phyloP scores from a whole-genome alignment of 2,113 vertebrate genomes.

The Otis tarda region DNA sequence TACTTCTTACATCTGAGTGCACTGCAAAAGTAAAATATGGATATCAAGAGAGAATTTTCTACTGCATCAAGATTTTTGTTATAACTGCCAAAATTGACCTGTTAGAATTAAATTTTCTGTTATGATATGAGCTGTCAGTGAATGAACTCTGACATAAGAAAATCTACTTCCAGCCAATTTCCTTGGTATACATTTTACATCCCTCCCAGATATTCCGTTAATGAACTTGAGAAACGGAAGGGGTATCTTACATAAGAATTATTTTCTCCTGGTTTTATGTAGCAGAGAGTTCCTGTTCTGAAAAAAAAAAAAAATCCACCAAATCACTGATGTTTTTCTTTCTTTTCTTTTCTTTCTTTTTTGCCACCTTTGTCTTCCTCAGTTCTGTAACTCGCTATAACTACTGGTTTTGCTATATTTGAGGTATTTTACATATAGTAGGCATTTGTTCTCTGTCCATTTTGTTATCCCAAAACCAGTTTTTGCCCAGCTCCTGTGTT shows the following conservation, averaged over 20 bases:
- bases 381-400: not conserved
- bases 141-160: not conserved
- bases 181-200: not conserved
- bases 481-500: not conserved
- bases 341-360: not conserved
- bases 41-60: not conserved
- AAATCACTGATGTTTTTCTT: not conserved
- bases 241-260: not conserved
- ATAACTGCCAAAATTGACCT: not conserved
- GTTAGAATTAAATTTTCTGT: not conserved
- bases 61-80: not conserved
- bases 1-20: not conserved
- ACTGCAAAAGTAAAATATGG: not conserved
- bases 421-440: not conserved
- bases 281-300: accelerated
- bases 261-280: not conserved
- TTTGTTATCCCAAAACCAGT: not conserved
- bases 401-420: not conserved
- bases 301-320: not conserved
- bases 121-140: not conserved
- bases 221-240: not conserved
- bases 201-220: not conserved
- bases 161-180: not conserved
- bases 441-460: not conserved
- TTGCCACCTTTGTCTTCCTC: not conserved